Conservation (phyloP, 1,140 invertebrate genomes). For the Ptiloglossa arizonensis region DNA sequence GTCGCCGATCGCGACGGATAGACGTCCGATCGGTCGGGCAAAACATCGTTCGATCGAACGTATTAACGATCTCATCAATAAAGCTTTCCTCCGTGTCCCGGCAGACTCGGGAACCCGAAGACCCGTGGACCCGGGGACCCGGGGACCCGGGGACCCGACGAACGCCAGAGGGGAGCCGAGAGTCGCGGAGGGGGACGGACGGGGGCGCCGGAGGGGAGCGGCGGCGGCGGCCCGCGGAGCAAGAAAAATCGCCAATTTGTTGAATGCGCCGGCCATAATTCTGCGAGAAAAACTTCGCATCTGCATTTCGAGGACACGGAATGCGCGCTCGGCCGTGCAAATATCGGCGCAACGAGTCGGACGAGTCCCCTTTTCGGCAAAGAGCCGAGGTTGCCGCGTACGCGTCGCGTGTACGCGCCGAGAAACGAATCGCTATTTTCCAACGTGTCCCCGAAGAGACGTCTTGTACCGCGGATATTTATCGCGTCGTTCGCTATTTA, state of each 20-base stretch:
- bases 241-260: slow-evolving; percentile 76
- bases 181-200: too few relatives aligned
- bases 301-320: slow-evolving; percentile 36
- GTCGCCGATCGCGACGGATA: slow-evolving; percentile 78
- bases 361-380: slow-evolving; percentile 39
- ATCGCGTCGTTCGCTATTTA: slow-evolving; percentile 7
- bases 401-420: not conserved
- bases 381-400: not conserved
- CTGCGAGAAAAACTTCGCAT: slow-evolving; percentile 54
- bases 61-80: slow-evolving; percentile 78
- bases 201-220: not conserved
- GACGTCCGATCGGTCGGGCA: slow-evolving; percentile 70
- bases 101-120: not conserved
- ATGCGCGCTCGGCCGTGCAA: not conserved
- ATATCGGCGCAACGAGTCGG: slow-evolving; percentile 12
- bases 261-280: slow-evolving; percentile 65
- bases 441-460: not conserved
- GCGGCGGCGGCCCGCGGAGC: slow-evolving; percentile 10
- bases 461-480: slow-evolving; percentile 11
- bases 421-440: not conserved
- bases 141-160: not conserved
- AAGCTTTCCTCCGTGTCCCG: slow-evolving; percentile 59
- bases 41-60: slow-evolving; percentile 72
- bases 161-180: too few relatives aligned
- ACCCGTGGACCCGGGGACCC: too few relatives aligned